These are phyloP conservation scores for Lepidonotus clava DNA, from an alignment of 2,888 invertebrate species.

Conservation along the genomic window DNA sequence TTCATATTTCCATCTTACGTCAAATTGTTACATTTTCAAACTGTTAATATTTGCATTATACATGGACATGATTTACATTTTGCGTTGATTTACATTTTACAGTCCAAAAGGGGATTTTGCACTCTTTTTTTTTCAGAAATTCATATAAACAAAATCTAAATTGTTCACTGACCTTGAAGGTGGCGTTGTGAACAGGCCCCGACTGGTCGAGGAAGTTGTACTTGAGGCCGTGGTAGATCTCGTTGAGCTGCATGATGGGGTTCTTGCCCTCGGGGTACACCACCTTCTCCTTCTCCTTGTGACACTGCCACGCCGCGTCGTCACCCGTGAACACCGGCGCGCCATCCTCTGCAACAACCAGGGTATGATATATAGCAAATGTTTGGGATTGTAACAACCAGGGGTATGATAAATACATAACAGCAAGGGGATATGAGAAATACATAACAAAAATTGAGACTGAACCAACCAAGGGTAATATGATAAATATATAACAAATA, in stretches of 20 bases:
- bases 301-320: slow-evolving; percentile 4
- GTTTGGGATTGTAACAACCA: too few species aligned
- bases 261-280: slow-evolving; percentile 52
- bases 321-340: slow-evolving; percentile 21
- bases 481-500: not conserved
- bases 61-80: too few species aligned
- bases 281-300: slow-evolving; percentile 43
- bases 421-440: not conserved
- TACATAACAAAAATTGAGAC: not conserved
- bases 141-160: too few species aligned
- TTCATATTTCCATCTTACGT: too few species aligned
- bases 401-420: not conserved
- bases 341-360: not conserved
- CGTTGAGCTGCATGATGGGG: slow-evolving; percentile 54
- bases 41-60: too few species aligned
- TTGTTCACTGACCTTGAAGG: slow-evolving; percentile 44
- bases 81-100: too few species aligned
- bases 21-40: too few species aligned
- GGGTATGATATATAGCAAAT: too few species aligned
- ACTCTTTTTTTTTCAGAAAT: too few species aligned
- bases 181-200: slow-evolving; percentile 14
- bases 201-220: slow-evolving; percentile 12
- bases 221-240: slow-evolving; percentile 57
- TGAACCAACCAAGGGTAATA: not conserved
- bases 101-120: too few species aligned